Conservation (phyloP, 2,888 invertebrate genomes). For the Mythimna vitellina region DNA sequence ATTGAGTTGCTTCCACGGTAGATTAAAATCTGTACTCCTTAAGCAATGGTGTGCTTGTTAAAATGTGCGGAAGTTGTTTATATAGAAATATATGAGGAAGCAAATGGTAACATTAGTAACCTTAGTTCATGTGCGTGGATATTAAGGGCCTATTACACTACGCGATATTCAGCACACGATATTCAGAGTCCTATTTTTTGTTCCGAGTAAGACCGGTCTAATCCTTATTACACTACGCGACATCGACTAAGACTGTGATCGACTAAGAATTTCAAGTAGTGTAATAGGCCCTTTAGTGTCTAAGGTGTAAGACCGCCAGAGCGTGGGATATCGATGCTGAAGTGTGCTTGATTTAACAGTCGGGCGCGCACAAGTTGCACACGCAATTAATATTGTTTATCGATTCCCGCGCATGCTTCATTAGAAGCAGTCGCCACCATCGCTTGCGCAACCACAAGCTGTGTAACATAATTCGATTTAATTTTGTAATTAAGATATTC, state of each 20-base stretch:
- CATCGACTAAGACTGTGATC: no score
- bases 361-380: conserved; percentile 53
- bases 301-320: conserved; percentile 32
- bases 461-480: conserved; percentile 41
- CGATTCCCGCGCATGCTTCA: conserved; percentile 56
- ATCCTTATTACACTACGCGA: no score
- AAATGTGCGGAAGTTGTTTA: conserved; percentile 13
- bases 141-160: no score
- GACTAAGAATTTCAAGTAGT: no score
- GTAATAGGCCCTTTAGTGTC: no score
- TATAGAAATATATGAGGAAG: conserved; percentile 5
- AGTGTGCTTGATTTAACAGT: conserved; percentile 65
- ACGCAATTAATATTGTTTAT: conserved; percentile 73
- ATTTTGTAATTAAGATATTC: conserved; percentile 60
- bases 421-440: conserved; percentile 36
- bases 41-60: not conserved
- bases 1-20: conserved; percentile 22
- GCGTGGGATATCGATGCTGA: conserved; percentile 59
- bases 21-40: conserved; percentile 18
- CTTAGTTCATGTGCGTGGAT: not conserved
- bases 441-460: conserved; percentile 31
- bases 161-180: no score
- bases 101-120: not conserved
- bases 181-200: no score
- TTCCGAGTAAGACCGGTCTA: no score